Evolutionary conservation across 1,140 invertebrate genomes (phyloP).

Genomic region (Heterodera carotae): DNA sequence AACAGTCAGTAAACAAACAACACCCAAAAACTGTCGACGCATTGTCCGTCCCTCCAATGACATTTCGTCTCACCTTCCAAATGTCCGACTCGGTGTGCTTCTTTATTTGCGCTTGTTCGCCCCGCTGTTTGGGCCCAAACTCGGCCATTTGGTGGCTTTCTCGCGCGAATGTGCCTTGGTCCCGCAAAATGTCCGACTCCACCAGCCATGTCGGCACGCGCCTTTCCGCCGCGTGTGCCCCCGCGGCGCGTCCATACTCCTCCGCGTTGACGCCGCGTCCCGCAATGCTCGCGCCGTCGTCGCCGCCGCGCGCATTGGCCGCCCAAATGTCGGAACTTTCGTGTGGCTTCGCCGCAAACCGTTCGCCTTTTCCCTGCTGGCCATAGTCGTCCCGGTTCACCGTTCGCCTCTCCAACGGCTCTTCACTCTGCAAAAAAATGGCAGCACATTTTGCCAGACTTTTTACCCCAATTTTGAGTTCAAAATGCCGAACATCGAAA

Average conservation of each 20-base stretch:
- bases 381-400: constrained; percentile 32
- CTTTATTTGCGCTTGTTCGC: constrained; percentile 32
- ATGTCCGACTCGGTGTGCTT: constrained; percentile 38
- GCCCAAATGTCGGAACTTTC: constrained; percentile 39
- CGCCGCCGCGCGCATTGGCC: no score
- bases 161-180: constrained; percentile 29
- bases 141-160: constrained; percentile 34
- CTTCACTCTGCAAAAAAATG: constrained; percentile 27
- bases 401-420: constrained; percentile 17
- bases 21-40: no score
- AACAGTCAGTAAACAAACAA: no score
- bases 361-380: constrained; percentile 15
- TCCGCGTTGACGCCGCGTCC: constrained; percentile 19
- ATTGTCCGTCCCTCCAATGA: no score
- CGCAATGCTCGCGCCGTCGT: neutral
- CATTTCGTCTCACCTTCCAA: neutral
- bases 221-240: constrained; percentile 9
- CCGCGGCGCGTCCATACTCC: constrained; percentile 24
- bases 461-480: no score
- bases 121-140: constrained; percentile 32
- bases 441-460: no score
- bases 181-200: constrained; percentile 32
- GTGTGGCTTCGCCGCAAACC: constrained; percentile 37
- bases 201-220: neutral
- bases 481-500: no score